phyloP scores from a whole-genome alignment of 2,888 invertebrate genomes.

The Cordilura impudica region DNA sequence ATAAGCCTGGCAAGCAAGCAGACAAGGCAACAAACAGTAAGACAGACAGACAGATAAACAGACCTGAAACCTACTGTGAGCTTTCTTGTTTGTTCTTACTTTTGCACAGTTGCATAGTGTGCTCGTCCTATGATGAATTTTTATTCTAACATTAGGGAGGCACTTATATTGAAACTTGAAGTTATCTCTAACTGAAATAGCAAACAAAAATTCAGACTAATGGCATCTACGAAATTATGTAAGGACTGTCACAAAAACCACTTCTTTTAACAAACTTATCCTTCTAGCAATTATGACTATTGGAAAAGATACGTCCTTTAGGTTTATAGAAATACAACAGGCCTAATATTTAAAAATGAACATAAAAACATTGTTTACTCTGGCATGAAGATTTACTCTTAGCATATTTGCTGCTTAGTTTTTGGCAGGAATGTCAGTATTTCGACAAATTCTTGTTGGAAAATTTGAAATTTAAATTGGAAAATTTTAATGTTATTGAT shows the following conservation, averaged over 20 bases:
- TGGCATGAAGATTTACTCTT: slow-evolving; percentile 34
- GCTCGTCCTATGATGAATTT: too few species aligned
- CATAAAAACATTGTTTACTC: neutral
- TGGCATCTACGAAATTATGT: too few species aligned
- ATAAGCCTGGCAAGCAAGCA: too few species aligned
- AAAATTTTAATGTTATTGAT: slow-evolving; percentile 55
- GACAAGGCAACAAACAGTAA: neutral
- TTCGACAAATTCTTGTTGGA: slow-evolving; percentile 58
- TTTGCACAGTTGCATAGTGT: neutral
- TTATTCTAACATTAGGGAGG: neutral
- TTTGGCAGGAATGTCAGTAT: slow-evolving; percentile 57
- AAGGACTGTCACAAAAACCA: too few species aligned
- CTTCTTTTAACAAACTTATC: too few species aligned
- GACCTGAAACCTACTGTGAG: neutral
- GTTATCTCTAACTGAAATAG: too few species aligned
- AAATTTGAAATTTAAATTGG: slow-evolving; percentile 59
- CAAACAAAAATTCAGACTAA: too few species aligned
- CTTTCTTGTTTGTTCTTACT: neutral
- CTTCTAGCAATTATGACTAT: too few species aligned
- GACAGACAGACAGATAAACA: neutral
- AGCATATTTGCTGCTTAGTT: slow-evolving; percentile 41
- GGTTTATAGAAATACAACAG: too few species aligned
- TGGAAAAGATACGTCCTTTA: too few species aligned
- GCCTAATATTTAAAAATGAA: too few species aligned
- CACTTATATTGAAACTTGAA: neutral